Evolutionary conservation across 2,797 vertebrate species (phyloP), one percentile per base, ranked within the genome.

Genomic region (Cyprinodon diabolis): DNA sequence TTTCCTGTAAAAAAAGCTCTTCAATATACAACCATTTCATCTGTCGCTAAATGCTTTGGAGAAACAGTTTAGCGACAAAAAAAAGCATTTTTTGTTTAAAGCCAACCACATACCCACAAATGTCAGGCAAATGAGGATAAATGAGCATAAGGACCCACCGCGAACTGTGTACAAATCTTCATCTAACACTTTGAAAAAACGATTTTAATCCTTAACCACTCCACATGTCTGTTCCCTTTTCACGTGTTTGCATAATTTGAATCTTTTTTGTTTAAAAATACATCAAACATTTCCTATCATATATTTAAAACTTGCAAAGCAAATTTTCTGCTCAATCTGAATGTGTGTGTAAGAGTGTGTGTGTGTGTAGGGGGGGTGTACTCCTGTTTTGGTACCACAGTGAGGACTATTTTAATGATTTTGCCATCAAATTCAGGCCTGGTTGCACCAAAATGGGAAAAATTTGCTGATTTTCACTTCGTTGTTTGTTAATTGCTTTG

Each of bases 41-140:
- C 75, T 55, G 81, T 79, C 71, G 14, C 65, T 86, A 70, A 78
- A 78, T 76, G 37, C 51, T 78, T 69, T 68, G 12, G 54, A 72
- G 73, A 82, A 86, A 85, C 77, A 75, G 71, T 77, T 86, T 72
- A 79, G 66, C 69, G n/a, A n/a, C 70, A 84, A 69, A 88, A 60
- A 65, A 79, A 70, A 81, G 71, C 62, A 66, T 30, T 48, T 68
- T 70, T 69, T 60, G 66, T 58, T 70, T 30, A 52, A 45, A 52
- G 51, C 74, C 74, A 47, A 66, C 86, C 77, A 17, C 86, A 65
- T 45, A 45, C 62, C 62, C 62, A 15, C 62, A 23, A 17, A 37
- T n/a, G 62, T 84, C 69, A 58, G 69, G 40, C 69, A 30, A 25
- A 57, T n/a, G 54, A 74, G 47, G 65, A 74, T 68, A 66, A 62